Conservation (phyloP, 2,888 invertebrate species). For the Camptogramma bilineatum region DNA sequence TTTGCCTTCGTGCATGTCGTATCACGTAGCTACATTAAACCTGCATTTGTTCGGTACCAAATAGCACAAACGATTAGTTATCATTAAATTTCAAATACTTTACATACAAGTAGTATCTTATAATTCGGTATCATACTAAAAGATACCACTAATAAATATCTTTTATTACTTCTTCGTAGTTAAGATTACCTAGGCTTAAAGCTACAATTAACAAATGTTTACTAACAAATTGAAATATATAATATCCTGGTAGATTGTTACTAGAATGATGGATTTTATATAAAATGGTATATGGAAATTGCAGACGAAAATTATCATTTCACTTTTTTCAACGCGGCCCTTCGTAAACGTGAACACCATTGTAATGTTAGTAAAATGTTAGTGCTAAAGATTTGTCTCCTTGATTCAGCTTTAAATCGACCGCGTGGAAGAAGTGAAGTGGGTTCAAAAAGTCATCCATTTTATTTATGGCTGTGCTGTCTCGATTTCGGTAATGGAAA, state of each 20-base stretch:
- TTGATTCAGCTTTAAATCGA: constrained; percentile 64
- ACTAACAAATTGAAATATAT: constrained; percentile 76
- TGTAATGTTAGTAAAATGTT: constrained; percentile 31
- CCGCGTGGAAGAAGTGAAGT: constrained; percentile 61
- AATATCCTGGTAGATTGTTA: constrained; percentile 83
- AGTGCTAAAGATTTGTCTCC: constrained; percentile 38
- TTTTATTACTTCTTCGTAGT: constrained; percentile 79
- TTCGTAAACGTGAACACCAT: constrained; percentile 62
- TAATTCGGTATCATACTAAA: constrained; percentile 51
- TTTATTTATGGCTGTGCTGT: constrained; percentile 71
- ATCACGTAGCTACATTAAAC: constrained; percentile 73
- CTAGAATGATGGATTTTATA: constrained; percentile 84
- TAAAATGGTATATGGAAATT: constrained; percentile 58
- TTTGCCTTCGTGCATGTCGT: constrained; percentile 57
- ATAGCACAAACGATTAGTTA: constrained; percentile 77
- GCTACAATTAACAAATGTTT: constrained; percentile 79
- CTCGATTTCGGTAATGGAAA: constrained; percentile 65
- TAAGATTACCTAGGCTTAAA: constrained; percentile 76
- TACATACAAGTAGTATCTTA: constrained; percentile 61
- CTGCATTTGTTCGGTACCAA: constrained; percentile 82
- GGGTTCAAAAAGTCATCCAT: constrained; percentile 60
- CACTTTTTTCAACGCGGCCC: constrained; percentile 60
- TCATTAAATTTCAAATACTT: constrained; percentile 67
- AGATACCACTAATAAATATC: constrained; percentile 58
- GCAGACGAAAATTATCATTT: constrained; percentile 59